phyloP scores from a whole-genome alignment of 2,113 vertebrate genomes.

The Hyaena hyaena region DNA sequence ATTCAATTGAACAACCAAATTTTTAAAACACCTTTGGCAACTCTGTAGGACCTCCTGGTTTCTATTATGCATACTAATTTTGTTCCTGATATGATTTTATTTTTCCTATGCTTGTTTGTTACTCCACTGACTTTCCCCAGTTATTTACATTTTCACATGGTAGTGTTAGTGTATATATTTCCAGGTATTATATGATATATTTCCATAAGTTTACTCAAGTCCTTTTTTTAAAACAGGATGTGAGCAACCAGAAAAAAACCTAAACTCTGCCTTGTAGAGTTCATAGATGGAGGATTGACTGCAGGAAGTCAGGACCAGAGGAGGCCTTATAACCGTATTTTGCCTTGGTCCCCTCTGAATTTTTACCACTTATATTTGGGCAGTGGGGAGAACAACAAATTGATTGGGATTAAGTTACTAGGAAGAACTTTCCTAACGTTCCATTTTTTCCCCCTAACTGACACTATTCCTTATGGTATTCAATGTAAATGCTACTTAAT shows the following conservation, averaged over 20 bases:
- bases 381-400: background rate
- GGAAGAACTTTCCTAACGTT: background rate
- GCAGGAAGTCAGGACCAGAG: background rate
- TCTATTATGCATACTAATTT: background rate
- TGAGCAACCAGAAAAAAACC: background rate
- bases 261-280: background rate
- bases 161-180: background rate
- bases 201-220: conserved; percentile 7
- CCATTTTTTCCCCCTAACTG: background rate
- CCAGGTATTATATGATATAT: background rate
- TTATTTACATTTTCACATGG: background rate
- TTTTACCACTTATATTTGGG: background rate
- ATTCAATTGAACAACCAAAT: background rate
- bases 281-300: background rate
- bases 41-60: background rate
- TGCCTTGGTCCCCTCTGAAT: background rate
- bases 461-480: background rate
- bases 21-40: background rate
- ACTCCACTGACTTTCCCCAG: background rate
- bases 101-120: background rate
- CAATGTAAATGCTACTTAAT: background rate
- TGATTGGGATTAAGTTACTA: background rate
- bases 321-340: background rate
- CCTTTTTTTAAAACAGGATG: background rate
- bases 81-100: background rate